These are phyloP conservation scores for Microctonus hyperodae DNA, from an alignment of 2,888 invertebrate genomes.

Conservation along the genomic window DNA sequence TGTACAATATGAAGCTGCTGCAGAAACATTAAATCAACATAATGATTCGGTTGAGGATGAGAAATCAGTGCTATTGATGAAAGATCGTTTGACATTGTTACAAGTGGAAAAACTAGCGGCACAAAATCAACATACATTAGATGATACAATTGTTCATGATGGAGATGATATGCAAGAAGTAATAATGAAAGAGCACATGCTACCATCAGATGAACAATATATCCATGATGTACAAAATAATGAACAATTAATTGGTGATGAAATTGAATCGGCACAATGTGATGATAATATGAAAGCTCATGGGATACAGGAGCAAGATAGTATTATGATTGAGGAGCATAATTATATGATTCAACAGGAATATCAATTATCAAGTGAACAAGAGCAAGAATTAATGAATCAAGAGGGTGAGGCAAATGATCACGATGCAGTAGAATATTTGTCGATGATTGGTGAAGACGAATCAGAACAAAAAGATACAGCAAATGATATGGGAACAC, in stretches of 20 bases:
- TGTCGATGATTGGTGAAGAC: slow-evolving; percentile 36
- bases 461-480: slow-evolving; percentile 29
- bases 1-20: slow-evolving; percentile 39
- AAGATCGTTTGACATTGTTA: slow-evolving; percentile 54
- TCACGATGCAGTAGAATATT: slow-evolving; percentile 36
- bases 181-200: slow-evolving; percentile 18
- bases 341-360: slow-evolving; percentile 51
- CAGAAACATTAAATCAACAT: slow-evolving; percentile 17
- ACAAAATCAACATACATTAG: slow-evolving; percentile 24
- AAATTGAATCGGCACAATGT: slow-evolving; percentile 16
- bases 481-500: slow-evolving; percentile 11
- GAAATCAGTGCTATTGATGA: slow-evolving; percentile 44
- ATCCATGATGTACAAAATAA: slow-evolving; percentile 25
- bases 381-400: slow-evolving; percentile 34
- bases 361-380: slow-evolving; percentile 38
- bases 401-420: slow-evolving; percentile 37
- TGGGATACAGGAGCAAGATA: slow-evolving; percentile 33
- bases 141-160: neutral
- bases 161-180: neutral
- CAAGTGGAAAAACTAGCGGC: slow-evolving; percentile 51
- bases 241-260: slow-evolving; percentile 23
- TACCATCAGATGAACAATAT: slow-evolving; percentile 22
- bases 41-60: slow-evolving; percentile 39
- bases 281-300: slow-evolving; percentile 33
- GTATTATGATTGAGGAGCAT: slow-evolving; percentile 47